Conservation (phyloP, 2,113 vertebrate genomes). For the Isichthys henryi region DNA sequence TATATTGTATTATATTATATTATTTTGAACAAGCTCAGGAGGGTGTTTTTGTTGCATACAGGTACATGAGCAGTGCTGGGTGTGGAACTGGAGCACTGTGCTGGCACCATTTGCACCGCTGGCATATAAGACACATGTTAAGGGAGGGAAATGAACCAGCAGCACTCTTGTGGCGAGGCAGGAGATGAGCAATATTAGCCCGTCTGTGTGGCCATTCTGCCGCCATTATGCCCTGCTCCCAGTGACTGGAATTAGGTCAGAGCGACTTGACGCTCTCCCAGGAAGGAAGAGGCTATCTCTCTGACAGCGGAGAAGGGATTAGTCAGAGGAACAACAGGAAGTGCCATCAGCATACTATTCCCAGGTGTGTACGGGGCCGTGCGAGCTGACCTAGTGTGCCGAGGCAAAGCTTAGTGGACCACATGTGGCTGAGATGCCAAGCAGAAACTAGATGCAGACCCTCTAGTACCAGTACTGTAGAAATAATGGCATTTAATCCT, state of each 20-base stretch:
- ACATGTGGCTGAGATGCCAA: not conserved
- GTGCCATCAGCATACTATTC: not conserved
- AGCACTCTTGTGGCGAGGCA: not conserved
- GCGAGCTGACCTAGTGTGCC: not conserved
- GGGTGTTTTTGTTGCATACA: not conserved
- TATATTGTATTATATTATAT: not conserved
- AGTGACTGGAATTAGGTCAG: constrained; percentile 13
- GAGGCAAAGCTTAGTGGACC: not conserved
- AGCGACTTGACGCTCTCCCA: not conserved
- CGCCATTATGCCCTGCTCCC: constrained; percentile 4
- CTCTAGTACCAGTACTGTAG: not conserved
- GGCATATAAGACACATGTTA: not conserved
- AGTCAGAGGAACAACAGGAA: not conserved
- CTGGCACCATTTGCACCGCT: not conserved
- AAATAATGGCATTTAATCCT: constrained; percentile 21
- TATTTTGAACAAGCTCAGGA: not conserved
- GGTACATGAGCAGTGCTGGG: not conserved
- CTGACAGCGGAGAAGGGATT: constrained; percentile 11
- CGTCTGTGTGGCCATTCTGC: not conserved
- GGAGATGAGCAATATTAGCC: constrained; percentile 5
- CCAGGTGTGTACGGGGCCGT: not conserved
- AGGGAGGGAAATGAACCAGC: not conserved
- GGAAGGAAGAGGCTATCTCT: not conserved
- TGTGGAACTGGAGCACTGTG: not conserved
- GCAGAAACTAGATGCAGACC: not conserved